Evolutionary conservation across 2,113 vertebrate species (phyloP).

Genomic region (Rhegmatorhina hoffmannsi): DNA sequence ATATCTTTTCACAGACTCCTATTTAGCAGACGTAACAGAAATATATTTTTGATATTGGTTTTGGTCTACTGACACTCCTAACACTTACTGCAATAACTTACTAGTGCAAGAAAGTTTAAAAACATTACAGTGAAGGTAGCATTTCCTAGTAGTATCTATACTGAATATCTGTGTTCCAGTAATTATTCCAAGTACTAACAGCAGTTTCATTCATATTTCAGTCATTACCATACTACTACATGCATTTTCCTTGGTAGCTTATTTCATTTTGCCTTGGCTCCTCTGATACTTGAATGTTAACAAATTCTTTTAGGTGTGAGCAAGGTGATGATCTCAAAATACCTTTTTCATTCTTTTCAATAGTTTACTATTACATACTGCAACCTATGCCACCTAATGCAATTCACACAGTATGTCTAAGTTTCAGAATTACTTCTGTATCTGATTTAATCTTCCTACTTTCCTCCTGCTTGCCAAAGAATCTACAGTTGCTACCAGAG

Average conservation of each 20-base stretch:
- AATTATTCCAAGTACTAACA: not conserved
- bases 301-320: not conserved
- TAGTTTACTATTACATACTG: not conserved
- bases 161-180: not conserved
- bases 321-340: not conserved
- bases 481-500: not conserved
- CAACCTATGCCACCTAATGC: not conserved
- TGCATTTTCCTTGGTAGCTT: not conserved
- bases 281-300: not conserved
- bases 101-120: not conserved
- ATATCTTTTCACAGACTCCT: not conserved
- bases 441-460: not conserved
- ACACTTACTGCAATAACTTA: not conserved
- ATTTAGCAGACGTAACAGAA: not conserved
- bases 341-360: not conserved
- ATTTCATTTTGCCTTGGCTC: not conserved
- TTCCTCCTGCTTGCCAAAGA: not conserved
- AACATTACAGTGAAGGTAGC: not conserved
- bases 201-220: not conserved
- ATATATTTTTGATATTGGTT: not conserved
- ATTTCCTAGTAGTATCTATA: not conserved
- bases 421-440: not conserved
- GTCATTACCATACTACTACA: not conserved
- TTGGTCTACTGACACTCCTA: not conserved
- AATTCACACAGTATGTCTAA: not conserved